These are phyloP conservation scores for Homarus americanus DNA, from an alignment of 1,140 invertebrate genomes.

Conservation along the genomic window DNA sequence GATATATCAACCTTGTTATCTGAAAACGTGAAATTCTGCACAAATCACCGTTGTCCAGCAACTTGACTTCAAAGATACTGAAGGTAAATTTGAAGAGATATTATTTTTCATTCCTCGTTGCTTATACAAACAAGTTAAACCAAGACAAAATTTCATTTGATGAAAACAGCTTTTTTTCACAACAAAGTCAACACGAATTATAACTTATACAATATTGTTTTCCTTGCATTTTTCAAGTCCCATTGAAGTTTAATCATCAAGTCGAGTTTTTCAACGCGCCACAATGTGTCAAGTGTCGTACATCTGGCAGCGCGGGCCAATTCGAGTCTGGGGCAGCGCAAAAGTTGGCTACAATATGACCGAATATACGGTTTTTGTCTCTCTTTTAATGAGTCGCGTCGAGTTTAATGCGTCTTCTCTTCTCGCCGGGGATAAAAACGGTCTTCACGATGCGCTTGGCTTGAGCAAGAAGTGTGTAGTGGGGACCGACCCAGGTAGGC, in stretches of 20 bases:
- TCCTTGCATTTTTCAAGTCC: not conserved
- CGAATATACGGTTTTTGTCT: constrained; percentile 68
- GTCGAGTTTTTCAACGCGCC: constrained; percentile 14
- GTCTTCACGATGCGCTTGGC: constrained; percentile 63
- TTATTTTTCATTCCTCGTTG: too few relatives aligned
- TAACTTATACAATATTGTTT: constrained; percentile 66
- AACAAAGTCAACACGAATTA: not conserved
- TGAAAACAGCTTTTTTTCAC: not conserved
- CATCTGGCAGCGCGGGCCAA: constrained; percentile 64
- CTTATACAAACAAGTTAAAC: too few relatives aligned
- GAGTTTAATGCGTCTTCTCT: constrained; percentile 73
- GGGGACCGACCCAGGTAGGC: not conserved
- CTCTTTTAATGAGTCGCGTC: constrained; percentile 70
- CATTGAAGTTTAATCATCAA: constrained; percentile 70
- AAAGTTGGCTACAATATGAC: constrained; percentile 70
- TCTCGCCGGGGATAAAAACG: constrained; percentile 55
- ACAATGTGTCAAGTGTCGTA: constrained; percentile 47
- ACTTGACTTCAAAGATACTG: too few relatives aligned
- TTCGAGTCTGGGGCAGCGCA: constrained; percentile 59
- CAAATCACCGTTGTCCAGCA: constrained; percentile 1
- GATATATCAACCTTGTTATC: constrained; percentile 21
- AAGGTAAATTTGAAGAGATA: too few relatives aligned
- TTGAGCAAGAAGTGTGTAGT: constrained; percentile 61
- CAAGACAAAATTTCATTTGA: not conserved
- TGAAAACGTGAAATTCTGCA: constrained; percentile 12